Conservation (phyloP, 2,113 vertebrate genomes). For the Bettongia penicillata region DNA sequence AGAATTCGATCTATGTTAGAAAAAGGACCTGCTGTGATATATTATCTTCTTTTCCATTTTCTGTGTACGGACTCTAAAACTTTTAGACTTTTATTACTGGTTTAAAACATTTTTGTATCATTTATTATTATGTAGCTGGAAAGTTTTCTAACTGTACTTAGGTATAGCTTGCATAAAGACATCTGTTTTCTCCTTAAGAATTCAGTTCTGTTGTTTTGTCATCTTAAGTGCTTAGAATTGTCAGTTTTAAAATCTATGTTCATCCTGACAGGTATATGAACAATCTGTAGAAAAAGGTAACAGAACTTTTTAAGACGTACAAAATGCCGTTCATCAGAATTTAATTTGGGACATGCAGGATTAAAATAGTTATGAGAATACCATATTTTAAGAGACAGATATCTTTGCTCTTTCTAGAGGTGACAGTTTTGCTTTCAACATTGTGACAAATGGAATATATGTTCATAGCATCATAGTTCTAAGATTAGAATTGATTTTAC, state of each 20-base stretch:
- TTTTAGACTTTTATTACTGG: conserved; percentile 13
- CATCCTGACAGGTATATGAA: conserved; percentile 61
- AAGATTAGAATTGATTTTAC: not conserved
- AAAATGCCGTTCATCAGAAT: conserved; percentile 33
- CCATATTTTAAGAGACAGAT: conserved; percentile 9
- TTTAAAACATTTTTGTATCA: conserved; percentile 7
- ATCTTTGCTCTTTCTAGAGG: not conserved
- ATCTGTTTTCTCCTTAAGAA: conserved; percentile 59
- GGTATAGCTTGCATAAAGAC: conserved; percentile 15
- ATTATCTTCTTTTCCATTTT: not conserved
- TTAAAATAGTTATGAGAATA: conserved; percentile 8
- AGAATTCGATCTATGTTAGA: not conserved
- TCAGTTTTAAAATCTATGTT: conserved; percentile 67
- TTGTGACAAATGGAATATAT: not conserved
- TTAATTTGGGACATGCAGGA: conserved; percentile 35
- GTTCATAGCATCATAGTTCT: not conserved
- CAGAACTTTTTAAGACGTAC: not conserved
- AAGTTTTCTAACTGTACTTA: conserved; percentile 50
- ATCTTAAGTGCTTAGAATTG: conserved; percentile 61
- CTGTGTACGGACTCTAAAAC: not conserved
- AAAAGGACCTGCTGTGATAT: not conserved
- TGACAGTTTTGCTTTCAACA: conserved; percentile 7
- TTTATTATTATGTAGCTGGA: not conserved
- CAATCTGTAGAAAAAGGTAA: conserved; percentile 60
- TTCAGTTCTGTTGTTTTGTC: conserved; percentile 62